Conservation (phyloP, 2,888 invertebrate genomes). For the Cephus rjabovi region DNA sequence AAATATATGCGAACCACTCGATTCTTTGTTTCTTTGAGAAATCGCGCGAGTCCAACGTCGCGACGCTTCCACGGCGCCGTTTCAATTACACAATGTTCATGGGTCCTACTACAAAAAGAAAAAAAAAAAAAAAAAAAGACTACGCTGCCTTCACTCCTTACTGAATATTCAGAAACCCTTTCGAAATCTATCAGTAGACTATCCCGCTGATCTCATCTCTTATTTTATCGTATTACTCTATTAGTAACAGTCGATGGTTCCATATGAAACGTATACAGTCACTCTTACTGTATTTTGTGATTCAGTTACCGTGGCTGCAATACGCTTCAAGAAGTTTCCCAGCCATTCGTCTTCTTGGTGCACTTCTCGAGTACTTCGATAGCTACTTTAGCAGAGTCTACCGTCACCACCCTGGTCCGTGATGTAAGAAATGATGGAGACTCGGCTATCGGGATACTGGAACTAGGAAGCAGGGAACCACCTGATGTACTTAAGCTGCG, state of each 20-base stretch:
- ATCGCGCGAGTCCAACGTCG: background rate
- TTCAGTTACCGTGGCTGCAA: background rate
- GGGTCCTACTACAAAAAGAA: background rate
- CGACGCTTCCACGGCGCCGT: background rate
- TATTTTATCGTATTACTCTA: background rate
- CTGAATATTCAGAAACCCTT: background rate
- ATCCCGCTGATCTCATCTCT: background rate
- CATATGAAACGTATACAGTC: background rate
- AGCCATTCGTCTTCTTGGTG: background rate
- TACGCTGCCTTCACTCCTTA: background rate
- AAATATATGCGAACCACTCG: too few species aligned
- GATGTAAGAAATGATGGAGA: background rate
- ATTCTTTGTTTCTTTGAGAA: too few species aligned
- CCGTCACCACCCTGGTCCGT: background rate
- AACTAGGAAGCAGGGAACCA: background rate
- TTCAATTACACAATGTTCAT: background rate
- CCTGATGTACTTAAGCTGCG: background rate
- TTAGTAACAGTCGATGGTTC: background rate
- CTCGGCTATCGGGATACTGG: background rate
- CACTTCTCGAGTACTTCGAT: background rate
- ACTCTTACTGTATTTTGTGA: background rate
- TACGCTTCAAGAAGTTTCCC: background rate
- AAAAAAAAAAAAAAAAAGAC: background rate
- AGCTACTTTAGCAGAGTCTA: background rate
- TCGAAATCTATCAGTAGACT: background rate